Evolutionary conservation across 2,797 vertebrate genomes (phyloP).

Genomic region (Echiichthys vipera): DNA sequence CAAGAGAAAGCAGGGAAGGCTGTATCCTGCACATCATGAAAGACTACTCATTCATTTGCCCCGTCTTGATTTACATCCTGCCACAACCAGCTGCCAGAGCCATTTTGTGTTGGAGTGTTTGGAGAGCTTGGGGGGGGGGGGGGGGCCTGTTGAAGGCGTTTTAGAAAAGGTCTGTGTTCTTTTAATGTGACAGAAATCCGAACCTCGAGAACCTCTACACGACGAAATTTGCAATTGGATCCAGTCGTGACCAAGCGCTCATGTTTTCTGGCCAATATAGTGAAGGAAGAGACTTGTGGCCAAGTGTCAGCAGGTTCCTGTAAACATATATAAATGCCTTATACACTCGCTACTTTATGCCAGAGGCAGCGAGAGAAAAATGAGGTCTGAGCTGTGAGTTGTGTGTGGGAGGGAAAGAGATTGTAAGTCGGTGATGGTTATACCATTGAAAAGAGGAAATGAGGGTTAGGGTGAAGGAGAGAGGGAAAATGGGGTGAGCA

Average conservation of each 20-base stretch:
- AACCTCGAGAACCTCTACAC: slow-evolving; percentile 63
- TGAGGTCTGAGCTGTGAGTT: slow-evolving; percentile 71
- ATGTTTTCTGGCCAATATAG: slow-evolving; percentile 52
- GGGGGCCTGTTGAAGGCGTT: slow-evolving; percentile 61
- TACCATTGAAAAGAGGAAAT: slow-evolving; percentile 77
- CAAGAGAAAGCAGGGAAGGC: slow-evolving; percentile 51
- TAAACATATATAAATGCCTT: slow-evolving; percentile 75
- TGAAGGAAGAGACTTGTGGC: slow-evolving; percentile 57
- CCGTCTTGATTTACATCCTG: slow-evolving; percentile 75
- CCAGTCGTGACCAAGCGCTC: slow-evolving; percentile 42
- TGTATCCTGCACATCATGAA: slow-evolving; percentile 70
- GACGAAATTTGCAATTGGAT: slow-evolving; percentile 44
- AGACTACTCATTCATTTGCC: slow-evolving; percentile 73
- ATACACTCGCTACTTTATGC: slow-evolving; percentile 60
- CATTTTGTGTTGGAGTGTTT: slow-evolving; percentile 79
- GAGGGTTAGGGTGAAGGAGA: slow-evolving; percentile 68
- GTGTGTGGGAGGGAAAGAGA: slow-evolving; percentile 56
- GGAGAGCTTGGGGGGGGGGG: slow-evolving; percentile 72
- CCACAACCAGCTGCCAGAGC: slow-evolving; percentile 80
- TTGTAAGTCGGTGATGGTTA: slow-evolving; percentile 67
- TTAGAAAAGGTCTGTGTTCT: slow-evolving; percentile 75
- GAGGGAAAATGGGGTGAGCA: slow-evolving; percentile 72
- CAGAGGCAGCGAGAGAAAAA: slow-evolving; percentile 68
- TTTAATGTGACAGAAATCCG: slow-evolving; percentile 76
- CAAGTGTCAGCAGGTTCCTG: slow-evolving; percentile 75